These are phyloP conservation scores for Nymphalis io DNA, from an alignment of 1,140 invertebrate species.

Conservation along the genomic window DNA sequence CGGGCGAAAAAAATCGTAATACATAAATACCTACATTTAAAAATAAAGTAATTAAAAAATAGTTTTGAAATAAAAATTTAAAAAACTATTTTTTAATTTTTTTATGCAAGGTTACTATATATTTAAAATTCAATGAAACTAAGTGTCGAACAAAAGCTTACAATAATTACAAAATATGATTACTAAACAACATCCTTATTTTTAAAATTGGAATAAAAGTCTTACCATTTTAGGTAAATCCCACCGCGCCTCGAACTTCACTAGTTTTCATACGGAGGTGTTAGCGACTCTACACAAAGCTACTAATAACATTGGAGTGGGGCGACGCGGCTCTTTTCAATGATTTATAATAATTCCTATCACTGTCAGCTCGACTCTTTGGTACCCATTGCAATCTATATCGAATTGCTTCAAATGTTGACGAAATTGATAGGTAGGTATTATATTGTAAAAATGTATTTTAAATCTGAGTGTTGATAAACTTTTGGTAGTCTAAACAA, in stretches of 20 bases:
- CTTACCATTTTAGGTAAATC: conserved; percentile 23
- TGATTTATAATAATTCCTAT: conserved; percentile 35
- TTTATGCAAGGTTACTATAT: not conserved
- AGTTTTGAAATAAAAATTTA: no score
- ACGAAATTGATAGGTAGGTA: conserved; percentile 6
- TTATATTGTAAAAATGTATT: no score
- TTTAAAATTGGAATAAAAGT: conserved; percentile 1
- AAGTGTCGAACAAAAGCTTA: not conserved
- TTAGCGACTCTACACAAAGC: conserved; percentile 14
- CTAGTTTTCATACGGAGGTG: conserved; percentile 10
- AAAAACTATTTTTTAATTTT: no score
- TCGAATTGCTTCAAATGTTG: conserved; percentile 2
- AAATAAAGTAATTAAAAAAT: no score
- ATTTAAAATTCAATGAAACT: not conserved
- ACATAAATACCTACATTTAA: no score
- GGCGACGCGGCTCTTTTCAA: conserved; percentile 9
- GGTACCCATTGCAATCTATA: conserved; percentile 18
- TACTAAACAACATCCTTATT: conserved; percentile 10
- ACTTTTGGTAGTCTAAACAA: no score
- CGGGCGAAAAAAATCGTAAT: no score
- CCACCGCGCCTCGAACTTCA: conserved; percentile 13
- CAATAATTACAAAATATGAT: not conserved
- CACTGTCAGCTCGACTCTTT: conserved; percentile 10
- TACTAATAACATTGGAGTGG: conserved; percentile 21
- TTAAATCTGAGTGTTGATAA: no score